Conservation (phyloP, 2,888 invertebrate species). For the Xestia sexstrigata region DNA sequence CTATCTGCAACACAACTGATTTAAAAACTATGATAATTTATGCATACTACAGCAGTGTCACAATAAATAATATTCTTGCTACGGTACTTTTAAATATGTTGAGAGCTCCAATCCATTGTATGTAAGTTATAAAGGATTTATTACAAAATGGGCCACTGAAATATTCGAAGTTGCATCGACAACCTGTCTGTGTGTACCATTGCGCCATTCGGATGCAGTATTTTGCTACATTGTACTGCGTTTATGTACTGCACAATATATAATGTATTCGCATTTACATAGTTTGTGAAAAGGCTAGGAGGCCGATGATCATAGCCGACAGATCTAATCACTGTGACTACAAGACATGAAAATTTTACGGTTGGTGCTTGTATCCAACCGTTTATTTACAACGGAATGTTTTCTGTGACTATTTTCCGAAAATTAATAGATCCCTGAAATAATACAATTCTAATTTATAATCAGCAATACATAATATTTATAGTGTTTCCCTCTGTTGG, state of each 20-base stretch:
- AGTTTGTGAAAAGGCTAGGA: conserved; percentile 12
- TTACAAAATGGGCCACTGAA: conserved; percentile 47
- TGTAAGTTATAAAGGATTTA: conserved; percentile 24
- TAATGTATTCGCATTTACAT: conserved; percentile 9
- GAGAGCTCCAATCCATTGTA: conserved; percentile 17
- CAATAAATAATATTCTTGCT: conserved; percentile 4
- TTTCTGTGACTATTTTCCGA: background rate
- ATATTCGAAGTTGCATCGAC: conserved; percentile 49
- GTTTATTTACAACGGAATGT: background rate
- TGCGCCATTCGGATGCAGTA: conserved; percentile 53
- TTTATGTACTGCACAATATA: background rate
- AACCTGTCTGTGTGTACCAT: conserved; percentile 44
- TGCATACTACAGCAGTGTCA: background rate
- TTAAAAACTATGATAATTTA: conserved; percentile 19
- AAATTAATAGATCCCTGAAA: background rate
- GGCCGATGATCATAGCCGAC: background rate
- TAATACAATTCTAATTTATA: no score
- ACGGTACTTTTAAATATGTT: conserved; percentile 20
- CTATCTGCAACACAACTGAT: background rate
- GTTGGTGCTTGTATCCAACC: background rate
- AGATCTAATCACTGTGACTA: conserved; percentile 3
- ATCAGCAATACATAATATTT: no score
- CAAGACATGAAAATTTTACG: background rate
- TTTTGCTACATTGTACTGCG: conserved; percentile 34
- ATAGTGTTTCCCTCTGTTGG: no score